Conservation (phyloP, 2,113 vertebrate genomes). For the Rhinoptilus africanus region DNA sequence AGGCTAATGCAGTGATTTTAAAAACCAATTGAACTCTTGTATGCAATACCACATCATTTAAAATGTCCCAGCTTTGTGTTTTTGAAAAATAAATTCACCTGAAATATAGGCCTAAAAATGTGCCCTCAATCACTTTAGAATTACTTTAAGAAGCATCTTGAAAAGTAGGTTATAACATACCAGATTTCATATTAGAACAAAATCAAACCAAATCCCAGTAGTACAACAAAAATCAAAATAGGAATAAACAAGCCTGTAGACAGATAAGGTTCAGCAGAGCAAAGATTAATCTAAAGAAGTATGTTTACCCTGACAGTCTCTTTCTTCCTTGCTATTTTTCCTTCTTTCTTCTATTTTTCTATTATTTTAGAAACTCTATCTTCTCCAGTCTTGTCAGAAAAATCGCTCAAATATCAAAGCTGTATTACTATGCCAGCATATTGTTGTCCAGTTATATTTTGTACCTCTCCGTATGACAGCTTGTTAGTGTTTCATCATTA, state of each 20-base stretch:
- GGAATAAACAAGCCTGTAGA: neutral
- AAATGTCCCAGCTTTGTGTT: neutral
- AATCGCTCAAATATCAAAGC: neutral
- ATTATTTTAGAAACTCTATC: neutral
- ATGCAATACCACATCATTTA: neutral
- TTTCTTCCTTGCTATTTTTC: neutral
- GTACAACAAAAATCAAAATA: neutral
- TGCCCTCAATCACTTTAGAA: neutral
- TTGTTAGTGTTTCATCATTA: neutral
- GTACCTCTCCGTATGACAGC: neutral
- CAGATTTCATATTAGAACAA: neutral
- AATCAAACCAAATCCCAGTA: neutral
- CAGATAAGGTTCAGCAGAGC: conserved; percentile 16
- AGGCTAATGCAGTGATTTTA: neutral
- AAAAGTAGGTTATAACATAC: neutral
- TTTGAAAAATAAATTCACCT: neutral
- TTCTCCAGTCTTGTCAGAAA: neutral
- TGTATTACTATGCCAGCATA: neutral
- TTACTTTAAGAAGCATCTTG: neutral
- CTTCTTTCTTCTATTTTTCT: neutral
- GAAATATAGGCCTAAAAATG: neutral
- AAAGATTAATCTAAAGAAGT: conserved; percentile 1
- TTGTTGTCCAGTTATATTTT: neutral
- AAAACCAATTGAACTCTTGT: neutral
- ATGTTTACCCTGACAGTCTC: neutral